These are phyloP conservation scores for Trididemnum nubilum DNA, from an alignment of 23 tunicate genomes.

Conservation along the genomic window DNA sequence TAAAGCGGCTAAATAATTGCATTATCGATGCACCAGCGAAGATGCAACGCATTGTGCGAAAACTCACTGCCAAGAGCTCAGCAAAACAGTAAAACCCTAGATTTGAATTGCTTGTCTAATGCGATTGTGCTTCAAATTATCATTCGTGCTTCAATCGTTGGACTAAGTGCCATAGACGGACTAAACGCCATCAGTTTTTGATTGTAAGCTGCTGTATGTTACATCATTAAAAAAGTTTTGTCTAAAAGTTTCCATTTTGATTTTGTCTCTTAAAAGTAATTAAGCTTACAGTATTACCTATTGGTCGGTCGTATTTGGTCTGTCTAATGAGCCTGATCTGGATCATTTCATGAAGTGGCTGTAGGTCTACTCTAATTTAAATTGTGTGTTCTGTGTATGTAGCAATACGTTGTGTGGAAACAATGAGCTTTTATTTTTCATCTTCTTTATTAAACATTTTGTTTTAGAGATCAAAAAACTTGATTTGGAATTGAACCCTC, in stretches of 20 bases:
- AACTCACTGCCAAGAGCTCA: slow-evolving; percentile 19
- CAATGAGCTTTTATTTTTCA: not conserved
- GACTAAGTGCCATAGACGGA: not conserved
- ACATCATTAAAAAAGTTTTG: not conserved
- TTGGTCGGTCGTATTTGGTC: not conserved
- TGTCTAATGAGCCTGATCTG: not conserved
- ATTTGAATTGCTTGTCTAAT: not conserved
- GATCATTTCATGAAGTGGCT: not conserved
- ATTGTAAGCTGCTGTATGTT: not conserved
- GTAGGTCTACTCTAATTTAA: not conserved
- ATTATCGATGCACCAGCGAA: slow-evolving; percentile 1
- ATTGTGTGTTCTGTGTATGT: not conserved
- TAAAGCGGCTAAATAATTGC: slow-evolving; percentile 14
- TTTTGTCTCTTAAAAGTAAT: too few species aligned
- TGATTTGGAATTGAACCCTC: not conserved
- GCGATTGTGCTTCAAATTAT: not conserved
- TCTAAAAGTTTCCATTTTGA: not conserved
- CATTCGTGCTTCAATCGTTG: not conserved
- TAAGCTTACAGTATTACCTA: not conserved
- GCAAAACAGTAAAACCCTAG: not conserved
- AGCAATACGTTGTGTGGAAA: not conserved
- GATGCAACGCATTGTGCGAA: not conserved
- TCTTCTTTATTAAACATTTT: not conserved
- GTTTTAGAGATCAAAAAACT: not conserved
- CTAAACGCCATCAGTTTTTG: not conserved